A percentile compares a stretch with the other conserved stretches of the same genome.
Evolutionary conservation across 2,113 vertebrate genomes (phyloP).

Genomic region (Triplophysa rosa): DNA sequence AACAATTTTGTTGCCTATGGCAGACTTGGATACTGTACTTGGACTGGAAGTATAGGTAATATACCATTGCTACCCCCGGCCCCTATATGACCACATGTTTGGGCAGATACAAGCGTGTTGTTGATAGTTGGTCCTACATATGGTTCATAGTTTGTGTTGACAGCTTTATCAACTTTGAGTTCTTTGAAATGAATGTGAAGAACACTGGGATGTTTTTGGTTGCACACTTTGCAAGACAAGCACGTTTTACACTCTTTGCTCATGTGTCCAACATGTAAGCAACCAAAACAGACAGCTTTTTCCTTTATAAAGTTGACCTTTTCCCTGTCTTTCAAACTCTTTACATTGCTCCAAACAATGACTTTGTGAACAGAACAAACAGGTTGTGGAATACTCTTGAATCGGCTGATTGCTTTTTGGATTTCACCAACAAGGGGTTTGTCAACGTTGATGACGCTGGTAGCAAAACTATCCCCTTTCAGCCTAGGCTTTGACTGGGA

Average conservation of each 20-base stretch:
- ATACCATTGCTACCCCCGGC: slow-evolving; percentile 1
- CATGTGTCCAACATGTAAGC: background rate
- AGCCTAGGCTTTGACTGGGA: slow-evolving; percentile 8
- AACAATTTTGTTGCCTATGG: slow-evolving; percentile 6
- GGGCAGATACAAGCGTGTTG: background rate
- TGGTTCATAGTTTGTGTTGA: background rate
- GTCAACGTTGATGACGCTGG: background rate
- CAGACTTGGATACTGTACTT: slow-evolving; percentile 31
- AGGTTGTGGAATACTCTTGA: background rate
- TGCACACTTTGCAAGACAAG: background rate
- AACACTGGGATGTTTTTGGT: background rate
- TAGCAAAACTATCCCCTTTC: slow-evolving; percentile 25
- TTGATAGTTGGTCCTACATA: background rate
- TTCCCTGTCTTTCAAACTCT: background rate
- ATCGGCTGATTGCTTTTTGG: background rate
- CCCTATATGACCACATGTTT: slow-evolving; percentile 36
- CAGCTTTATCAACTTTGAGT: background rate
- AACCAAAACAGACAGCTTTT: slow-evolving; percentile 31
- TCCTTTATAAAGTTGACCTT: background rate
- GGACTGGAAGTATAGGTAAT: slow-evolving; percentile 26
- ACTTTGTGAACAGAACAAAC: slow-evolving; percentile 6
- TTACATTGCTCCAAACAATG: no score
- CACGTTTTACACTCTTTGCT: background rate
- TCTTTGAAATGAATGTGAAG: background rate
- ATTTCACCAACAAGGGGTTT: background rate